Percentiles rank a stretch among this genome's conserved stretches.
Evolutionary conservation across 2,113 vertebrate species (phyloP).

Genomic region (Cebus imitator): DNA sequence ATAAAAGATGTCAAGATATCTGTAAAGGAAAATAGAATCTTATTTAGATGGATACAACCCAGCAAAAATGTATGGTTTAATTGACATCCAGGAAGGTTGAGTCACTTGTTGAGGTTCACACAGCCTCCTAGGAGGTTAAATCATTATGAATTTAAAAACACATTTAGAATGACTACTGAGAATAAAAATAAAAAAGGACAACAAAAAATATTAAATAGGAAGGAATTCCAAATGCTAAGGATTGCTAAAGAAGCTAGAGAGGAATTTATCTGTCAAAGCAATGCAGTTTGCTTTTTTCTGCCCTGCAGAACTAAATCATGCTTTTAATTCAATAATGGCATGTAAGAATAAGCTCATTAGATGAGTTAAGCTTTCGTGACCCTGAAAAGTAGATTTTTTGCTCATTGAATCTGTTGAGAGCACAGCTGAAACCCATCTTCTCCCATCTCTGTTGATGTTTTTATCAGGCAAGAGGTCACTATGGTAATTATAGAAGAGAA

Average conservation of each 20-base stretch:
- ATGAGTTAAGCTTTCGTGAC: background rate
- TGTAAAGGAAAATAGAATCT: background rate
- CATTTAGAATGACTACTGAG: background rate
- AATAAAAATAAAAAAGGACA: background rate
- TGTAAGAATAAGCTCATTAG: background rate
- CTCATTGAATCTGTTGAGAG: background rate
- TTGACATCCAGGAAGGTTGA: background rate
- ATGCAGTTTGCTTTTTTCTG: background rate
- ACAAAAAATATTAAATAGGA: background rate
- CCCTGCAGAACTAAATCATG: background rate
- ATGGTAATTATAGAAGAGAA: conserved; percentile 60
- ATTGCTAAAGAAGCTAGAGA: background rate
- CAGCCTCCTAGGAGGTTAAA: background rate
- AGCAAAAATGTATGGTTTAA: background rate
- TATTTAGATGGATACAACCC: background rate
- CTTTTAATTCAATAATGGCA: background rate
- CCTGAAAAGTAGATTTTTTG: background rate
- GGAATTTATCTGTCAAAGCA: background rate
- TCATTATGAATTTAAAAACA: background rate
- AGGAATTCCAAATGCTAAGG: background rate
- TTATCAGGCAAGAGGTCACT: conserved; percentile 61
- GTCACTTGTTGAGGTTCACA: background rate
- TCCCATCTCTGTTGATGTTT: conserved; percentile 40
- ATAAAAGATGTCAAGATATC: background rate
- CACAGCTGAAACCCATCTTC: conserved; percentile 34